Base-by-base conservation (phyloP, 2,113 vertebrate genomes). In the Indicator maculatus region DNA sequence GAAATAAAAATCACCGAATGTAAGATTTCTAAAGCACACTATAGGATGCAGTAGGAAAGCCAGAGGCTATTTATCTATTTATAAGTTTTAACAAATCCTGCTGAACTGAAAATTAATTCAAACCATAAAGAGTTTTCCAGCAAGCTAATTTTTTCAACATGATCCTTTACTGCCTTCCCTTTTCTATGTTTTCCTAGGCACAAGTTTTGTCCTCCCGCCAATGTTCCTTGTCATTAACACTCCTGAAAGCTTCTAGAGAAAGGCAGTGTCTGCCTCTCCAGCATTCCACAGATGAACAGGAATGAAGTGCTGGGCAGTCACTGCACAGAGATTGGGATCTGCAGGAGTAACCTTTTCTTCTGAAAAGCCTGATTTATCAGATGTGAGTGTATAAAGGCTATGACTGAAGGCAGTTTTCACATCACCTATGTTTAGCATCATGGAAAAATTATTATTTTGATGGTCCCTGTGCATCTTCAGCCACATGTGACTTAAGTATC, bases 1-100 rank as follows among this genome's bases (percentile, higher is more conserved):
- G 84, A 92, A 95, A 94, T 85, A 95, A 94, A 97, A 93, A 84
- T 75, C 63, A 95, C 55, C 23, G 83, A 88, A 95, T 59, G 61
- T 39, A 93, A 95, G 61, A 82, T 50, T 94, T 92, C 76, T 75
- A 71, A 79, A 65, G 52, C 72, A 61, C 19, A 44, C n/a, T 41
- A 4, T 64, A 77, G 85, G 71, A 76, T 44, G 52, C 41, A 73
- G 44, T 18, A 85, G 74, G 69, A 92, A 86, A 80, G 86, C 61
- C 78, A 93, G 77, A 79, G 86, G 58, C 33, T 80, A 83, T 96
- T 93, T 92, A 92, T 81, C 88, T 89, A 90, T 89, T 89, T 95
- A 70, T 82, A 77, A 80, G 74, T 58, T 94, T 84, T 91, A 92
- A 91, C 83, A 88, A 65, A 75, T 91, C 44, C 71, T 47, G 44